phyloP scores from a whole-genome alignment of 1,140 invertebrate genomes.

The Neodiprion lecontei region DNA sequence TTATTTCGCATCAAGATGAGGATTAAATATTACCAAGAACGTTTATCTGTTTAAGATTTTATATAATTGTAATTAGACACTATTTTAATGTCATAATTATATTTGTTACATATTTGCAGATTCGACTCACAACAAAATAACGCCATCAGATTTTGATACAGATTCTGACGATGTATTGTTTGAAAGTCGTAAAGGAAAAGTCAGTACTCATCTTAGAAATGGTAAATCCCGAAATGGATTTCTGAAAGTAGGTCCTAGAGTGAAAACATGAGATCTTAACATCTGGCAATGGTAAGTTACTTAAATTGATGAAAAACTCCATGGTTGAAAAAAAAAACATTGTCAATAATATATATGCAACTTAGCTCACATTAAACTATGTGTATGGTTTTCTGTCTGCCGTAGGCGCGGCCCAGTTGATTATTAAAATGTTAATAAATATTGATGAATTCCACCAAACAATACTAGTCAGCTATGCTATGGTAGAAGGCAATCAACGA shows the following conservation, averaged over 20 bases:
- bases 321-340: too few relatives aligned
- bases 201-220: constrained; percentile 45
- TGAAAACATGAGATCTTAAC: constrained; percentile 50
- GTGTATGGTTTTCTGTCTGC: neutral
- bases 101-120: constrained; percentile 37
- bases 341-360: too few relatives aligned
- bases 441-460: neutral
- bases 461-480: neutral
- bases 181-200: constrained; percentile 53
- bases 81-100: constrained; percentile 21
- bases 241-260: constrained; percentile 43
- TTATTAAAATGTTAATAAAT: neutral
- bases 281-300: neutral
- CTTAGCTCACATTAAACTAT: too few relatives aligned
- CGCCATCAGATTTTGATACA: constrained; percentile 55
- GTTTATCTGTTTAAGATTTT: neutral
- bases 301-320: neutral
- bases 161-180: constrained; percentile 59
- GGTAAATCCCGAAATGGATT: constrained; percentile 54
- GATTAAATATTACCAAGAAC: neutral
- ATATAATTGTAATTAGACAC: constrained; percentile 1
- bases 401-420: neutral
- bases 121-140: constrained; percentile 53
- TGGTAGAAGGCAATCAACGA: neutral
- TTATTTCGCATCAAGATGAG: too few relatives aligned